Evolutionary conservation across 1,140 invertebrate species (phyloP).

Genomic region (Stratiolaelaps scimitus): DNA sequence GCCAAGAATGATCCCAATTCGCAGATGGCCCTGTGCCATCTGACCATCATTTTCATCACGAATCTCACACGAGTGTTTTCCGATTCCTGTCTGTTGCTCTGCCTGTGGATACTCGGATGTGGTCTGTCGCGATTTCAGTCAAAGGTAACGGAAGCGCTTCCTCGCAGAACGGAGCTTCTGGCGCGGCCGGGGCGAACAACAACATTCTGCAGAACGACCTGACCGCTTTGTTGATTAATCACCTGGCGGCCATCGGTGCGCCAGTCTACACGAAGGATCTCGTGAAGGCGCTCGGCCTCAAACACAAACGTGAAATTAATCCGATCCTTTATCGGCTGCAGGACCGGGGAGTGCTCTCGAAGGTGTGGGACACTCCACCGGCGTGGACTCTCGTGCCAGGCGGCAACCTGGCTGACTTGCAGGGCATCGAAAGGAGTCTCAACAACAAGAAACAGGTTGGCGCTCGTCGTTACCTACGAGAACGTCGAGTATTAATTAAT

Average conservation of each 20-base stretch:
- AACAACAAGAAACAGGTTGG: slow-evolving; percentile 26
- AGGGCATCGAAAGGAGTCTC: slow-evolving; percentile 31
- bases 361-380: slow-evolving; percentile 36
- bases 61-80: no score
- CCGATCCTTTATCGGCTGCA: slow-evolving; percentile 37
- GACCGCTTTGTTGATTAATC: slow-evolving; percentile 34
- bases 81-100: no score
- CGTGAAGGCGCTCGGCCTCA: slow-evolving; percentile 36
- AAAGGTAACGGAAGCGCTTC: slow-evolving; percentile 26
- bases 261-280: slow-evolving; percentile 37
- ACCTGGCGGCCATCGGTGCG: slow-evolving; percentile 32
- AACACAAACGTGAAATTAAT: slow-evolving; percentile 38
- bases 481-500: no score
- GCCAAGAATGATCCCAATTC: no score
- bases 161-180: slow-evolving; percentile 17
- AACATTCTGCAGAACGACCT: slow-evolving; percentile 34
- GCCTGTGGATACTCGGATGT: no score
- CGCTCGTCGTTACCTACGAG: no score
- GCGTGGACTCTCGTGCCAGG: slow-evolving; percentile 34
- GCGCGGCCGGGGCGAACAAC: slow-evolving; percentile 34
- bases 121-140: neutral
- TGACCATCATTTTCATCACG: no score
- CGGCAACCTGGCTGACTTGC: slow-evolving; percentile 26
- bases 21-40: no score
- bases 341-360: slow-evolving; percentile 35